Evolutionary conservation across 2,888 invertebrate species (phyloP).

Genomic region (Parapristionchus giblindavisi): DNA sequence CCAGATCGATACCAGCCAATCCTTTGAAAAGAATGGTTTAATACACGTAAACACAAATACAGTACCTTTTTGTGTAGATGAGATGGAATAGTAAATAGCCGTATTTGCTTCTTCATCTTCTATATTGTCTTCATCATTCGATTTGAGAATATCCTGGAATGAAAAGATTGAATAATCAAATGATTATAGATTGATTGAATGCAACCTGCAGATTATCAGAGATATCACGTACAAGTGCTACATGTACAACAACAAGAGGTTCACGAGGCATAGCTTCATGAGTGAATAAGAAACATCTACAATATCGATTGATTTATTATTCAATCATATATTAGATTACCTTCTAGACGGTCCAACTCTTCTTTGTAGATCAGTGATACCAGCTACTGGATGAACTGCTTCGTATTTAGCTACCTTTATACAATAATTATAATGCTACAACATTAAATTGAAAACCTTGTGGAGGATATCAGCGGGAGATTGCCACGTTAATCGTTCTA

Average conservation of each 20-base stretch:
- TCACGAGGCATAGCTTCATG: conserved; percentile 79
- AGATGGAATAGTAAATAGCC: conserved; percentile 80
- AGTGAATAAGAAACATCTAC: conserved; percentile 77
- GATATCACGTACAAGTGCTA: conserved; percentile 76
- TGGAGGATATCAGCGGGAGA: conserved; percentile 77
- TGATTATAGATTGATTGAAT: too few relatives aligned
- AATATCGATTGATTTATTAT: too few relatives aligned
- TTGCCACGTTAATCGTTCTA: conserved; percentile 79
- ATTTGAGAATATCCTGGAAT: conserved; percentile 49
- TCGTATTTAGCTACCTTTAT: conserved; percentile 79
- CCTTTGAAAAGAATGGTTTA: too few relatives aligned
- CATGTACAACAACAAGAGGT: conserved; percentile 79
- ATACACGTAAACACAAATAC: too few relatives aligned
- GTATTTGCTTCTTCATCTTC: conserved; percentile 74
- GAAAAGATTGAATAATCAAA: too few relatives aligned
- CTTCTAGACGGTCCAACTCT: conserved; percentile 78
- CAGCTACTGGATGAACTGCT: conserved; percentile 79
- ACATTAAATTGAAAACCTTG: conserved; percentile 42
- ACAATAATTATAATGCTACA: not conserved
- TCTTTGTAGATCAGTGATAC: conserved; percentile 78
- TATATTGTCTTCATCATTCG: conserved; percentile 43
- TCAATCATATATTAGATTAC: conserved; percentile 21
- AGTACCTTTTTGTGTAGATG: conserved; percentile 78
- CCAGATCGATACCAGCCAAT: conserved; percentile 78
- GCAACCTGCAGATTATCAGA: conserved; percentile 54